These are phyloP conservation scores for Hylaeus volcanicus DNA, from an alignment of 1,140 invertebrate species.

Conservation along the genomic window DNA sequence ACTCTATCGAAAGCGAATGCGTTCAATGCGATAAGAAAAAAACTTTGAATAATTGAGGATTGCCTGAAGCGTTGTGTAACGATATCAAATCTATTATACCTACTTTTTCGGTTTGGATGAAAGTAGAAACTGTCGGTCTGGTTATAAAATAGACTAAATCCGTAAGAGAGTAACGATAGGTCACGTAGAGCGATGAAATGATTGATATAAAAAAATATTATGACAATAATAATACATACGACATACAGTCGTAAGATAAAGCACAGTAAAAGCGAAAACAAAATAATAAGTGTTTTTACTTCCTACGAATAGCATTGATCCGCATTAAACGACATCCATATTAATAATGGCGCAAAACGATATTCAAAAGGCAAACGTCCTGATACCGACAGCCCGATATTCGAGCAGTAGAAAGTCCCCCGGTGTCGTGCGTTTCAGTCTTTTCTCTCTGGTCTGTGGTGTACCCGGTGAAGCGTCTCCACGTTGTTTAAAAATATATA, in stretches of 20 bases:
- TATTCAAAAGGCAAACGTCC: background rate
- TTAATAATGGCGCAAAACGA: background rate
- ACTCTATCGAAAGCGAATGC: background rate
- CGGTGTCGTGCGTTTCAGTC: slow-evolving; percentile 2
- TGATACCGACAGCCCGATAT: slow-evolving; percentile 3
- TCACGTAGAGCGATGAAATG: too few species aligned
- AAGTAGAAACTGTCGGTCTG: too few species aligned
- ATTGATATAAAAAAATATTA: too few species aligned
- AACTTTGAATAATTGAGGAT: background rate
- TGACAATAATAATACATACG: too few species aligned
- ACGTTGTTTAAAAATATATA: background rate
- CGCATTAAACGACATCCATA: background rate
- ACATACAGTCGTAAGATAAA: too few species aligned
- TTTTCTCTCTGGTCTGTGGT: slow-evolving; percentile 3
- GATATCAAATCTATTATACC: background rate
- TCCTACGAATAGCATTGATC: background rate
- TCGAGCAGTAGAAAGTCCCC: slow-evolving; percentile 50
- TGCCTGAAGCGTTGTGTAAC: background rate
- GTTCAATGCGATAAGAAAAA: background rate
- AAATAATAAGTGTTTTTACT: background rate
- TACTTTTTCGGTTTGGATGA: too few species aligned
- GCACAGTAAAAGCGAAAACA: too few species aligned
- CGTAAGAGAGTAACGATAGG: too few species aligned
- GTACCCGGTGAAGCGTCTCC: background rate
- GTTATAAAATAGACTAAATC: too few species aligned